A percentile compares a stretch with the other conserved stretches of the same genome.
phyloP scores from a whole-genome alignment of 2,797 vertebrate species.

The Lophotriccus pileatus region DNA sequence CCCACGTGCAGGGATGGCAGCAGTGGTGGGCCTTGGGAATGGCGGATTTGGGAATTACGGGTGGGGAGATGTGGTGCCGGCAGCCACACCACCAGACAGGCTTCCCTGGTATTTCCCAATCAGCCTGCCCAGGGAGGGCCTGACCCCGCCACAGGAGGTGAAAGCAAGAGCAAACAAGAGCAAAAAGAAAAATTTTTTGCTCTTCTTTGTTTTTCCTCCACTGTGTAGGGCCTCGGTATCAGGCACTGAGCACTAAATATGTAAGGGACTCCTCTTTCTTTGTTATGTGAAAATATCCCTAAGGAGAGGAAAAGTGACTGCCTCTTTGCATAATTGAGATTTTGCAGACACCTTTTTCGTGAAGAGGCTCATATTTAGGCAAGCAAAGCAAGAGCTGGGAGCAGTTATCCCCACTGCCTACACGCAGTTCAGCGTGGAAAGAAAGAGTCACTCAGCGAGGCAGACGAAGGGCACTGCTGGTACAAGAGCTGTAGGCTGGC shows the following conservation, averaged over 20 bases:
- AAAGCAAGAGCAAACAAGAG: neutral
- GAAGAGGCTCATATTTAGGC: neutral
- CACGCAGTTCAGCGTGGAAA: accelerated
- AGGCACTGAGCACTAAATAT: neutral
- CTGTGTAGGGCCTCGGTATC: neutral
- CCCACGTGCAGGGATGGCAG: accelerated
- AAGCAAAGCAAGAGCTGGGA: neutral
- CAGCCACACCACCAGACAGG: neutral
- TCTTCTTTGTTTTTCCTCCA: neutral
- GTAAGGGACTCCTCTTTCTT: neutral
- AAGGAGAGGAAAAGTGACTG: neutral
- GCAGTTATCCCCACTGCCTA: neutral
- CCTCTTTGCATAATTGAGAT: neutral
- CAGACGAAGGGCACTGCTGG: accelerated
- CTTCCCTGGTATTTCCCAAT: neutral
- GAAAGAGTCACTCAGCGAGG: neutral
- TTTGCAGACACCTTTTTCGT: neutral
- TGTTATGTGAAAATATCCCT: neutral
- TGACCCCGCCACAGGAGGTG: accelerated
- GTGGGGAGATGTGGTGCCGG: accelerated
- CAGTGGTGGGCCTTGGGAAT: neutral
- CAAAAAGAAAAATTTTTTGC: neutral
- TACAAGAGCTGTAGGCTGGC: neutral
- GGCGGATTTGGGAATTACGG: neutral
- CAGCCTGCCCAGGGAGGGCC: neutral